Conservation (phyloP, 2,113 vertebrate species). For the Nerophis lumbriciformis region DNA sequence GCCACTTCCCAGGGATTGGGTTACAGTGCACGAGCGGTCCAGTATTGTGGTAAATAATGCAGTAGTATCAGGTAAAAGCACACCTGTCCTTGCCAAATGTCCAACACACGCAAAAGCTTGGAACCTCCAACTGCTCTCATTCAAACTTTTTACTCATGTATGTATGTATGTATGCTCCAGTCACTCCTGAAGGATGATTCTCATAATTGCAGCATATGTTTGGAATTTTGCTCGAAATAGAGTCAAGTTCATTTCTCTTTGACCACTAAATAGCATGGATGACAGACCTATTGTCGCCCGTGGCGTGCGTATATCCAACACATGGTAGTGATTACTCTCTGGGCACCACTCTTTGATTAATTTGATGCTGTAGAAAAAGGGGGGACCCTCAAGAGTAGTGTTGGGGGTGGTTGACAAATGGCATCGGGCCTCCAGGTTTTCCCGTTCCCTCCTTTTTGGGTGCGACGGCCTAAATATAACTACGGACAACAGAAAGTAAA, state of each 20-base stretch:
- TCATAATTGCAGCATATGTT: constrained; percentile 65
- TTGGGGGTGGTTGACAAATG: constrained; percentile 37
- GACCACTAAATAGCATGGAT: constrained; percentile 51
- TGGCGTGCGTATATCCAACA: constrained; percentile 50
- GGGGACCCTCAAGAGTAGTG: neutral
- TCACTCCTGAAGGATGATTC: constrained; percentile 52
- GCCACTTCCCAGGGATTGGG: constrained; percentile 55
- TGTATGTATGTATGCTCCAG: constrained; percentile 58
- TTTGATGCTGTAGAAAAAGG: constrained; percentile 55
- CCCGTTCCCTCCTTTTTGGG: constrained; percentile 19
- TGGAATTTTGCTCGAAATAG: constrained; percentile 65
- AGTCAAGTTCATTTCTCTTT: constrained; percentile 61
- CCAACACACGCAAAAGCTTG: neutral
- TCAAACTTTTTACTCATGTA: constrained; percentile 51
- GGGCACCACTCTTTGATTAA: constrained; percentile 52
- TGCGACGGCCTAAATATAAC: too few relatives aligned
- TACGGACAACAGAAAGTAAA: too few relatives aligned
- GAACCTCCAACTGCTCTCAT: constrained; percentile 41
- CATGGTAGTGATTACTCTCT: constrained; percentile 64
- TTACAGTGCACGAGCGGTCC: constrained; percentile 58
- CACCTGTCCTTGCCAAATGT: constrained; percentile 6
- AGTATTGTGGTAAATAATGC: constrained; percentile 8
- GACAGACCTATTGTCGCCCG: constrained; percentile 54
- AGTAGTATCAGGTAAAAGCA: constrained; percentile 2
- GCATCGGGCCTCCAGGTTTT: constrained; percentile 14